These are phyloP conservation scores for Tychaedon coryphoeus DNA, from an alignment of 2,113 vertebrate genomes.

Conservation along the genomic window DNA sequence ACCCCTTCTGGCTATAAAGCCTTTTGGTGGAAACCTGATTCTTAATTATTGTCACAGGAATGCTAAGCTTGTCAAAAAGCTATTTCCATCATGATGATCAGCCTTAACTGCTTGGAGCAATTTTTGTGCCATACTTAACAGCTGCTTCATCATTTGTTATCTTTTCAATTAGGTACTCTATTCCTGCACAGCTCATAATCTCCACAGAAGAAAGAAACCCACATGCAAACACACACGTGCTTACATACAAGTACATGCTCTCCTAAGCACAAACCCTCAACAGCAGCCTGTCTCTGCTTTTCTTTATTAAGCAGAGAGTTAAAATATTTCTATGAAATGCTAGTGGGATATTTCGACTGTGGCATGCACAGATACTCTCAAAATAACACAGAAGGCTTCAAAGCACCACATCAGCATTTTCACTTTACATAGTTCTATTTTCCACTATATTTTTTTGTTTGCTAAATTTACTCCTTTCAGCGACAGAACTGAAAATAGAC, in stretches of 20 bases:
- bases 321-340: background rate
- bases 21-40: slow-evolving; percentile 77
- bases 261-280: background rate
- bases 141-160: slow-evolving; percentile 76
- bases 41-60: slow-evolving; percentile 79
- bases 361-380: background rate
- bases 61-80: slow-evolving; percentile 70
- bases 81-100: slow-evolving; percentile 73
- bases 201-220: background rate
- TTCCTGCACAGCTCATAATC: background rate
- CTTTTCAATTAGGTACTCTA: slow-evolving; percentile 56
- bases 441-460: background rate
- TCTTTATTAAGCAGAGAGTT: background rate
- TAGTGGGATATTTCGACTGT: background rate
- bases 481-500: background rate
- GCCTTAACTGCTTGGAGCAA: slow-evolving; percentile 68
- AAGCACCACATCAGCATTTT: background rate
- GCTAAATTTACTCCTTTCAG: background rate
- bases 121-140: slow-evolving; percentile 67
- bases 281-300: background rate
- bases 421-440: background rate
- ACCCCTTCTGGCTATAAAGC: slow-evolving; percentile 73
- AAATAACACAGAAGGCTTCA: background rate
- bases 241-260: background rate
- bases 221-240: background rate